Evolutionary conservation across 2,888 invertebrate species (phyloP), one percentile per base, ranked within the genome.

Genomic region (Noctua comes): DNA sequence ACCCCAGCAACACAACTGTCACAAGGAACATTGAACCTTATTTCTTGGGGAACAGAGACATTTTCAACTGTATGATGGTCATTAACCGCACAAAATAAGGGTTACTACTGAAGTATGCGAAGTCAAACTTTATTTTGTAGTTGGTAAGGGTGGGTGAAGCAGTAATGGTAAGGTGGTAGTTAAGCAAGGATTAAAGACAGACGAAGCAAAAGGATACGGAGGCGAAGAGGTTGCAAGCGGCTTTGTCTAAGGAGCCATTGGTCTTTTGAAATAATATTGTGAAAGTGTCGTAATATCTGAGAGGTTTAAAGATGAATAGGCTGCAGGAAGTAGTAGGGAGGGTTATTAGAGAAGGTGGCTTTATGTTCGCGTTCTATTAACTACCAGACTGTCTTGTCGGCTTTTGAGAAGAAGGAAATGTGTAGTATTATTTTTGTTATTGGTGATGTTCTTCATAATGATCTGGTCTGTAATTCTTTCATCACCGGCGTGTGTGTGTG

Each of bases 111-210:
- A 8, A 48, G 18, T 46, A 62, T 0, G 10, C 43, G 1, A 85
- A 69, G 24, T 10, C 80, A 13, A 54, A 69, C 71, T 54, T 72
- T 87, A 69, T 68, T 40, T 21, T 18, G 2, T 1, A 3, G 2
- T 1, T 0, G 0, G 0, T 88, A 85, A 57, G n/a, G 40, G 31
- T 74, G 59, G 1, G 18, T 43, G 4, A 0, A 18, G 4, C 1
- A 7, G 64, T 43, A 43, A 27, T 27, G 1, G 16, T 69, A 68
- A 66, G 11, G 7, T 77, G 69, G 81, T 81, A 76, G 62, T 59
- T 57, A 31, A 57, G 51, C 27, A 76, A 88, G 89, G 88, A 90
- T 89, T 90, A 89, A 89, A 88, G 83, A 85, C 76, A 85, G 87
- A 82, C 78, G 80, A 86, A 83, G 82, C 84, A 88, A 83, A 77